Percentiles rank a stretch among this genome's conserved stretches.
Conservation (phyloP, 2,888 invertebrate genomes). For the Macrosiphum euphorbiae region DNA sequence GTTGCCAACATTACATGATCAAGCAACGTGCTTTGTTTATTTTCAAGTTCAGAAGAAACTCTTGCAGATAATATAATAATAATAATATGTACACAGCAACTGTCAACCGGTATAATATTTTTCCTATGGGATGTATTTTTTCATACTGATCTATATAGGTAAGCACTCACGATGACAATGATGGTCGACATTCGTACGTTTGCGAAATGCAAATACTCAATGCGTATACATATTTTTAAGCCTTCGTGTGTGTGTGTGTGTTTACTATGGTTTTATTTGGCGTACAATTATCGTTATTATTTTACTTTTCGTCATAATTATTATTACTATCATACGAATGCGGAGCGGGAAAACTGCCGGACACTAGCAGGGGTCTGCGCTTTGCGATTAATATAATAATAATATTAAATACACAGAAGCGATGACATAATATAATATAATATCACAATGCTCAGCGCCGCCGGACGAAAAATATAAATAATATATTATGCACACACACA, state of each 20-base stretch:
- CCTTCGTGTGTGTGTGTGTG: neutral
- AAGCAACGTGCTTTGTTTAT: neutral
- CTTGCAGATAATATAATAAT: neutral
- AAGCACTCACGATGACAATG: neutral
- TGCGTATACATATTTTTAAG: too few species aligned
- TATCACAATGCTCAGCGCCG: neutral
- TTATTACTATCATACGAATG: too few species aligned
- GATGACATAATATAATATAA: neutral
- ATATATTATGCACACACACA: neutral
- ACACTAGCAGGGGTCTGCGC: neutral
- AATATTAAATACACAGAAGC: neutral
- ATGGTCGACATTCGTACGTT: neutral
- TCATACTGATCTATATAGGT: neutral
- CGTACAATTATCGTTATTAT: neutral
- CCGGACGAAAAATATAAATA: slow-evolving; percentile 1
- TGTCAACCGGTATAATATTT: neutral
- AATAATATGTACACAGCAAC: slow-evolving; percentile 5
- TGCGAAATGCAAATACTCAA: neutral
- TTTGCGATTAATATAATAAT: neutral
- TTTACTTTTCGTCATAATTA: neutral
- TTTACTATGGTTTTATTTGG: neutral
- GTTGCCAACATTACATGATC: neutral
- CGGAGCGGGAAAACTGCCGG: neutral
- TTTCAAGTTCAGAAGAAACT: slow-evolving; percentile 3
- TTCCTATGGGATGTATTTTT: neutral